These are phyloP conservation scores for Lepisosteus osseus DNA, from an alignment of 2,113 vertebrate genomes.

Conservation along the genomic window DNA sequence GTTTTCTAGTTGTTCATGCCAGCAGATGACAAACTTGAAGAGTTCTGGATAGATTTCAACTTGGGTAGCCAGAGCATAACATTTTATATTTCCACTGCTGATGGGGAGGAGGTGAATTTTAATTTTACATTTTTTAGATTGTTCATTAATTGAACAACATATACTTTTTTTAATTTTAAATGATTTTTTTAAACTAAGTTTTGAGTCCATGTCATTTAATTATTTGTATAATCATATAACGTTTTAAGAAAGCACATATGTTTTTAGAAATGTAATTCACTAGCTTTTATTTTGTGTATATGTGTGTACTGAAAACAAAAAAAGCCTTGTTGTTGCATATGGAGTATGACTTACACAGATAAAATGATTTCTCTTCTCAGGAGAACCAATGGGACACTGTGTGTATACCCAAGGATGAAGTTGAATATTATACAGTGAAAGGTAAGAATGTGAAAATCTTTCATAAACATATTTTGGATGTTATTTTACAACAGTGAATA, in stretches of 20 bases:
- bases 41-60: slow-evolving; percentile 98
- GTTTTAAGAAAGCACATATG: neutral
- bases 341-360: neutral
- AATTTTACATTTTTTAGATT: neutral
- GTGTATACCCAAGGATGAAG: slow-evolving; percentile 76
- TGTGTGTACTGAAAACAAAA: neutral
- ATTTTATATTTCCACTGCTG: slow-evolving; percentile 80
- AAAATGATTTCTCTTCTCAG: slow-evolving; percentile 49
- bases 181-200: neutral
- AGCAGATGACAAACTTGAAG: slow-evolving; percentile 85
- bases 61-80: slow-evolving; percentile 82
- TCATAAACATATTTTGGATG: too few species aligned
- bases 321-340: neutral
- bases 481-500: too few species aligned
- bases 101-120: slow-evolving; percentile 57
- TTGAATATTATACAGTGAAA: slow-evolving; percentile 76
- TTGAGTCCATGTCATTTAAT: neutral
- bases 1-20: slow-evolving; percentile 80
- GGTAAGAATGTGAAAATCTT: slow-evolving; percentile 58
- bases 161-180: neutral
- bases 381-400: slow-evolving; percentile 89
- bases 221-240: too few species aligned
- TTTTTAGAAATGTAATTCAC: neutral
- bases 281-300: neutral
- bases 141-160: neutral